Percentiles rank a stretch among this genome's conserved stretches.
phyloP scores from a whole-genome alignment of 2,797 vertebrate genomes.

The Falco concolor region DNA sequence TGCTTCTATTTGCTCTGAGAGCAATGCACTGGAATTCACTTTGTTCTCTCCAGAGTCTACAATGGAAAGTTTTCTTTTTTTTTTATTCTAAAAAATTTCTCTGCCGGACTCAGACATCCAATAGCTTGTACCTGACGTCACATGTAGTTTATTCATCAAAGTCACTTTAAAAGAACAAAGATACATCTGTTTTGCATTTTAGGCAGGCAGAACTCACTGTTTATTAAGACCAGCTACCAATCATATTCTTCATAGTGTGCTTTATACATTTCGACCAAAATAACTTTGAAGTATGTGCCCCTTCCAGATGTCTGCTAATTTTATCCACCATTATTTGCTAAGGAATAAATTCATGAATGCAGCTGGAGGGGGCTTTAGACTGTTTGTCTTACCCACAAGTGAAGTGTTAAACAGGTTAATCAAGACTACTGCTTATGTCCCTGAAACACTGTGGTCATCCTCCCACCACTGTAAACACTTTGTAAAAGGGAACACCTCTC shows the following conservation, averaged over 20 bases:
- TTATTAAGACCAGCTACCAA: constrained; percentile 84
- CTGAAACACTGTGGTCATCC: not conserved
- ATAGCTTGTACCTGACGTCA: constrained; percentile 81
- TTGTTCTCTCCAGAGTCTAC: constrained; percentile 73
- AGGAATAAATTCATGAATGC: constrained; percentile 62
- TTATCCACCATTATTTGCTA: constrained; percentile 73
- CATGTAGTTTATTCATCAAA: constrained; percentile 84
- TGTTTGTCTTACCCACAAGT: constrained; percentile 26
- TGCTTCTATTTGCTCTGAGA: constrained; percentile 71
- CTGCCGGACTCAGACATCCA: constrained; percentile 75
- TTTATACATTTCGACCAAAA: constrained; percentile 78
- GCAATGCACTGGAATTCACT: constrained; percentile 74
- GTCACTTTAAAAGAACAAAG: constrained; percentile 83
- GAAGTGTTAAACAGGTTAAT: constrained; percentile 48
- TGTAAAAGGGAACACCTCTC: not conserved
- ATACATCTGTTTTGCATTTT: constrained; percentile 85
- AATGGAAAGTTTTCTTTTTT: constrained; percentile 78
- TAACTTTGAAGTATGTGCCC: constrained; percentile 74
- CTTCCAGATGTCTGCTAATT: constrained; percentile 80
- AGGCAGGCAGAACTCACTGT: constrained; percentile 78
- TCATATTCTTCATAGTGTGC: constrained; percentile 75
- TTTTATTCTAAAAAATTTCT: constrained; percentile 78
- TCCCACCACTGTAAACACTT: constrained; percentile 3
- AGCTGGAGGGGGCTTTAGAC: constrained; percentile 27
- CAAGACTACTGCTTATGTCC: not conserved